phyloP scores from a whole-genome alignment of 2,113 vertebrate genomes.

The Cyanoderma ruficeps region DNA sequence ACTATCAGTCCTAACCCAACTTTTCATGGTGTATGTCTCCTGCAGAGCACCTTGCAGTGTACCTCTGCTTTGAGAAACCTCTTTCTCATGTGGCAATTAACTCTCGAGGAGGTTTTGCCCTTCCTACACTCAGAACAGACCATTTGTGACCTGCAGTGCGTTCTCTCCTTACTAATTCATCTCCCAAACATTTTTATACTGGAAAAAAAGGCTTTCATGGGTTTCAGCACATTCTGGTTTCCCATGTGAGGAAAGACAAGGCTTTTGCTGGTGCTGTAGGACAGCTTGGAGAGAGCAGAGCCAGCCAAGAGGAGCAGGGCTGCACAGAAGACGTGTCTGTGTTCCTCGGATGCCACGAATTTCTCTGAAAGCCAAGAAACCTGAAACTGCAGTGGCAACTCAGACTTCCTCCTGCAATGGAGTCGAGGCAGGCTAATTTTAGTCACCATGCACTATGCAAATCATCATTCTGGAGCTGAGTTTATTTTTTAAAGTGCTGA shows the following conservation, averaged over 20 bases:
- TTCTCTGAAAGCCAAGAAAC: constrained; percentile 36
- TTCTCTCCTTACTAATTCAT: neutral
- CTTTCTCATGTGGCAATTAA: neutral
- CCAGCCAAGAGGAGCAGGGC: neutral
- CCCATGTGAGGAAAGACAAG: neutral
- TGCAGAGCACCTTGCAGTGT: neutral
- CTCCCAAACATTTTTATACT: neutral
- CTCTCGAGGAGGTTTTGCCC: neutral
- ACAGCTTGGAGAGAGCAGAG: neutral
- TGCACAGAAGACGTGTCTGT: constrained; percentile 1
- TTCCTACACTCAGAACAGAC: neutral
- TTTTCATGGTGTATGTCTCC: neutral
- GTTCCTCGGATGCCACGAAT: neutral
- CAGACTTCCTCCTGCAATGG: constrained; percentile 30
- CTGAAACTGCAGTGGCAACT: constrained; percentile 4
- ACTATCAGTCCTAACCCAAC: neutral
- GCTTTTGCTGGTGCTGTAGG: neutral
- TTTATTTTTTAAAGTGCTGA: constrained; percentile 36
- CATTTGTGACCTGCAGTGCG: accelerated
- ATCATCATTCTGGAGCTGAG: neutral
- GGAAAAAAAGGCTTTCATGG: neutral
- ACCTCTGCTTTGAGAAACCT: neutral
- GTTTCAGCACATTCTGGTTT: neutral
- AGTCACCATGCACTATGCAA: constrained; percentile 23
- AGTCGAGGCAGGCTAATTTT: constrained; percentile 48